Evolutionary conservation across 2,113 vertebrate genomes (phyloP), one percentile per base, ranked within the genome.

Genomic region (Brachypodius melanocephalos): DNA sequence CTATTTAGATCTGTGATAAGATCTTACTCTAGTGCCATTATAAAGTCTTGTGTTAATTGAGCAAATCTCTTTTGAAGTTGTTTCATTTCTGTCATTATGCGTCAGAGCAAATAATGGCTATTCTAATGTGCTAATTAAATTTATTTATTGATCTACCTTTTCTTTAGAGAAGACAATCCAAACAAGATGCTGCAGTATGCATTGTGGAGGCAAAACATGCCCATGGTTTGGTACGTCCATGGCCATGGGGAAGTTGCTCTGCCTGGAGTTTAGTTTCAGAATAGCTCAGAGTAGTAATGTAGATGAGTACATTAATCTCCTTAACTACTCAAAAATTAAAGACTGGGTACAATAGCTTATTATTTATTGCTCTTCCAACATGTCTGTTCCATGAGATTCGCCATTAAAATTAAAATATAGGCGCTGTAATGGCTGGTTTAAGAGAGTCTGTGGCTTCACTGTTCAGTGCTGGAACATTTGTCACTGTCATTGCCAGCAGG

Each of bases 241-340:
- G 58, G 84, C 93, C 42, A 45, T 57, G 80, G 86, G 79, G 81
- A 91, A 88, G 66, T 66, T 90, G 51, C 67, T 82, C 51, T 52
- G 69, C 89, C 87, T 93, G 84, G 92, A 88, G 85, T 94, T 96
- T 97, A 8, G 0, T 91, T 97, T 96, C 94, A 90, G 66, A 93
- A 78, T 66, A 95, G 88, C 90, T 95, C 76, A 65, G 74, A 90
- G 90, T 83, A 83, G 84, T 95, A 96, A 96, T 74, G 68, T 85
- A 96, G 96, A 95, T 8, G 6, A 98, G 95, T 97, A 76, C 82
- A 97, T 97, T 97, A 97, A 98, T 98, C 97, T 98, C 83, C 77
- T 93, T 96, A 97, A 97, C 95, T 96, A 95, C 95, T 96, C 95
- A 97, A 87, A 97, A 97, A 96, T 97, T 97, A 97, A 96, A 95